Evolutionary conservation across 1,140 invertebrate species (phyloP).

Genomic region (Drosophila eugracilis): DNA sequence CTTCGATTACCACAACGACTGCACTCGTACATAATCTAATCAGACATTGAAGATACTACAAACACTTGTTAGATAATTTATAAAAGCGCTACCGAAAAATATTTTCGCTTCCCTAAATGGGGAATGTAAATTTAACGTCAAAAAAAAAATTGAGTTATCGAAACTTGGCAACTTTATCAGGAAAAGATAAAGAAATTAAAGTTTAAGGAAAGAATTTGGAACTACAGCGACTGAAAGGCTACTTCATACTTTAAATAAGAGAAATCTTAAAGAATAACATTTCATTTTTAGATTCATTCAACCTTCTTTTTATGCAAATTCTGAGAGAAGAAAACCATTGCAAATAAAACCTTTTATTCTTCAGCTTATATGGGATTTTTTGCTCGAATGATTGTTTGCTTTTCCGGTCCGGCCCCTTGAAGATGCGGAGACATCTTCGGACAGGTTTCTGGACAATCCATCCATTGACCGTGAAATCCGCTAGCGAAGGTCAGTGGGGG

Average conservation of each 20-base stretch:
- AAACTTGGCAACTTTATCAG: background rate
- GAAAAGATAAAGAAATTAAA: background rate
- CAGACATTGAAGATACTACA: background rate
- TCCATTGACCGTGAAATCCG: conserved; percentile 36
- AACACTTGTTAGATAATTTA: conserved; percentile 1
- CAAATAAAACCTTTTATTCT: background rate
- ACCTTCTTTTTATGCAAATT: background rate
- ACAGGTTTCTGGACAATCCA: conserved; percentile 9
- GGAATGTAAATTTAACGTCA: conserved; percentile 4
- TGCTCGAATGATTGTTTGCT: conserved; percentile 2
- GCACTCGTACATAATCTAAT: conserved; percentile 15
- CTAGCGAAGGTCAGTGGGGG: conserved; percentile 16
- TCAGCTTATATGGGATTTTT: background rate
- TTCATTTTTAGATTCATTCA: background rate
- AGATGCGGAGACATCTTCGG: conserved; percentile 14
- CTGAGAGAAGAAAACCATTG: background rate
- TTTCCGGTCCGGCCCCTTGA: conserved; percentile 36
- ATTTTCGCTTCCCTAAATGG: background rate
- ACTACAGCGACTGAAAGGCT: too few species aligned
- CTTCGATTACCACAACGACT: background rate
- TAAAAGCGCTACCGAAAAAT: conserved; percentile 1
- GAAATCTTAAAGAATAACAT: background rate
- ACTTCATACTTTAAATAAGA: too few species aligned
- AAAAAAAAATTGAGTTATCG: background rate
- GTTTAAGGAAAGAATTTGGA: background rate